Evolutionary conservation across 1,140 invertebrate genomes (phyloP).

Genomic region (Drosophila triauraria): DNA sequence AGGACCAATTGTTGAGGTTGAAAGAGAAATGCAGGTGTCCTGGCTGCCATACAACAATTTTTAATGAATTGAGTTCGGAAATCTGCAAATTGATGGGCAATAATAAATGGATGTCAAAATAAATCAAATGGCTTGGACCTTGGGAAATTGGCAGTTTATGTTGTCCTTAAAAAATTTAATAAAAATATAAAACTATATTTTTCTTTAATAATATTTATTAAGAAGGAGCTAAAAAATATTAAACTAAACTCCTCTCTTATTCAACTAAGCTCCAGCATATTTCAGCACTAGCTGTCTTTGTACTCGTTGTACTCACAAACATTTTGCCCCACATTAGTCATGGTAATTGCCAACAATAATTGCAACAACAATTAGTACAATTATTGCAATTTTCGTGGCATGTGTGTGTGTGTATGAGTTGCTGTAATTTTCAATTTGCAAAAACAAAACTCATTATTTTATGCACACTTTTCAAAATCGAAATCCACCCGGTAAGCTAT

Average conservation of each 20-base stretch:
- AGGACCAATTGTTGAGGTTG: constrained; percentile 8
- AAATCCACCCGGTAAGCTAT: constrained; percentile 25
- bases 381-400: constrained; percentile 77
- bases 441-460: constrained; percentile 69
- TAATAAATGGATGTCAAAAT: background rate
- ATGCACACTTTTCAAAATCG: constrained; percentile 43
- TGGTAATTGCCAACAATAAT: constrained; percentile 78
- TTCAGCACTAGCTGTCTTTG: constrained; percentile 11
- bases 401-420: constrained; percentile 23
- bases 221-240: background rate
- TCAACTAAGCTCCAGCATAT: constrained; percentile 10
- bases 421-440: constrained; percentile 75
- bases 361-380: constrained; percentile 81
- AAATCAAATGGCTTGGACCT: background rate
- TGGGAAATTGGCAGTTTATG: no score
- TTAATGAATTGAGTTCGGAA: constrained; percentile 10
- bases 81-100: constrained; percentile 6
- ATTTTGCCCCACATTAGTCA: constrained; percentile 80
- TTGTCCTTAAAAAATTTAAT: background rate
- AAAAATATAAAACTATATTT: background rate
- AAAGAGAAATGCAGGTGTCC: constrained; percentile 35
- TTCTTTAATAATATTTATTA: background rate
- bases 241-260: background rate
- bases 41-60: background rate
- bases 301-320: constrained; percentile 59